Base-by-base conservation (phyloP, 2,888 invertebrate species). In the Rhamnusium bicolor region DNA sequence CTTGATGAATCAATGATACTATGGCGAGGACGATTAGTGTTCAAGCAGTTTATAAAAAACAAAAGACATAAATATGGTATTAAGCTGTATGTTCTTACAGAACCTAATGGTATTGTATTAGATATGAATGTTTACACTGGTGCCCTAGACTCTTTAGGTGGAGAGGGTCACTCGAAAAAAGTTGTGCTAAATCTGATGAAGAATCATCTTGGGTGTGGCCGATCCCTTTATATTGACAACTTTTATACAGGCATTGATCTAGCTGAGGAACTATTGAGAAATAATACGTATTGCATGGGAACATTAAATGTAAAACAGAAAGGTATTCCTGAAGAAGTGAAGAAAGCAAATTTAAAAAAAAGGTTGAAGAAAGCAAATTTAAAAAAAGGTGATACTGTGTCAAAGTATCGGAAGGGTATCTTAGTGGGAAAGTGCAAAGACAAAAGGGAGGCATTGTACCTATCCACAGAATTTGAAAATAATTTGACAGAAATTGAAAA, bases 51-150 rank as follows among this genome's bases (percentile, higher is more conserved):
- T 49, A 84, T 86, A 5, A 76, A 81, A 76, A 81, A 82, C 40
- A 87, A 86, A 76, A 60, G 80, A 0, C 84, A 86, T 49, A 87
- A 85, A 74, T 83, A 85, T 77, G 86, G 86, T 0, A 80, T 86
- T 0, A 73, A 67, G 71, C 54, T 87, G 0, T 86, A 87, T 73
- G 81, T 84, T 14, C 76, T 87, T 1, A 81, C 83, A 6, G 84
- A 86, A 71, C 83, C 85, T 19, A 79, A 84, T 79, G 87, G 86
- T 24, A 49, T 69, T 6, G 53, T 74, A 27, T 29, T 72, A n/a
- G 40, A 54, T 12, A 12, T 32, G 1, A 10, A 32, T 32, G 32
- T 32, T 12, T 32, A 12, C 32, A 32, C 10, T n/a, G n/a, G n/a
- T n/a, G n/a, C n/a, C n/a, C n/a, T n/a, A n/a, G n/a, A n/a, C n/a